phyloP scores from a whole-genome alignment of 2,888 invertebrate genomes.

The Hirtodrosophila trivittata region DNA sequence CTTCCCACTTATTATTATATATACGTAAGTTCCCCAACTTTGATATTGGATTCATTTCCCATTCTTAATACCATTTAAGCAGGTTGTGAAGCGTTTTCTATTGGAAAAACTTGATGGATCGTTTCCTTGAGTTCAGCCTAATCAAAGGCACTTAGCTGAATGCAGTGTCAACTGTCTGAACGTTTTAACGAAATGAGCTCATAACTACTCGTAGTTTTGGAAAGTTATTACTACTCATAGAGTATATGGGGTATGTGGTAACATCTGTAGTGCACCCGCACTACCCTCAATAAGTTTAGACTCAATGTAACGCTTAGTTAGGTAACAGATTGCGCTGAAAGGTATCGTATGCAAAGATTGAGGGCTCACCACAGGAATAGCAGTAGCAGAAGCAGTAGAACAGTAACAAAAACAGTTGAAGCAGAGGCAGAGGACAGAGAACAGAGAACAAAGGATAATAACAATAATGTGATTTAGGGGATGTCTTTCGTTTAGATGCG shows the following conservation, averaged over 20 bases:
- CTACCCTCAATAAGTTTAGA: constrained; percentile 25
- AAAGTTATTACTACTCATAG: constrained; percentile 26
- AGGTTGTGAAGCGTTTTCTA: too few species aligned
- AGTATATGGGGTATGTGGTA: constrained; percentile 17
- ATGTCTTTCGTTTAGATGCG: constrained; percentile 60
- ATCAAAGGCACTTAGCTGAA: background rate
- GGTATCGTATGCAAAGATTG: constrained; percentile 56
- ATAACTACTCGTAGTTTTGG: constrained; percentile 45
- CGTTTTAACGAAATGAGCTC: constrained; percentile 17
- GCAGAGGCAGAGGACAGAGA: too few species aligned
- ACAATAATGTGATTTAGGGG: constrained; percentile 48
- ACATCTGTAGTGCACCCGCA: constrained; percentile 47
- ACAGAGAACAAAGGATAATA: constrained; percentile 7
- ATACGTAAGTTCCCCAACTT: too few species aligned
- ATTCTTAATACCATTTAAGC: too few species aligned
- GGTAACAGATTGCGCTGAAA: constrained; percentile 75
- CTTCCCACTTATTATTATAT: too few species aligned
- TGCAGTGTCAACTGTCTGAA: background rate
- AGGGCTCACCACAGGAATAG: constrained; percentile 29
- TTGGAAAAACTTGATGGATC: constrained; percentile 28
- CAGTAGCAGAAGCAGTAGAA: constrained; percentile 1
- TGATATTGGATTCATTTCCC: too few species aligned
- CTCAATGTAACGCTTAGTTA: constrained; percentile 79
- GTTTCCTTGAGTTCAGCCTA: background rate
- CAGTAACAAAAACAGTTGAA: background rate